phyloP scores from a whole-genome alignment of 2,113 vertebrate species.

The Poeciliopsis prolifica region DNA sequence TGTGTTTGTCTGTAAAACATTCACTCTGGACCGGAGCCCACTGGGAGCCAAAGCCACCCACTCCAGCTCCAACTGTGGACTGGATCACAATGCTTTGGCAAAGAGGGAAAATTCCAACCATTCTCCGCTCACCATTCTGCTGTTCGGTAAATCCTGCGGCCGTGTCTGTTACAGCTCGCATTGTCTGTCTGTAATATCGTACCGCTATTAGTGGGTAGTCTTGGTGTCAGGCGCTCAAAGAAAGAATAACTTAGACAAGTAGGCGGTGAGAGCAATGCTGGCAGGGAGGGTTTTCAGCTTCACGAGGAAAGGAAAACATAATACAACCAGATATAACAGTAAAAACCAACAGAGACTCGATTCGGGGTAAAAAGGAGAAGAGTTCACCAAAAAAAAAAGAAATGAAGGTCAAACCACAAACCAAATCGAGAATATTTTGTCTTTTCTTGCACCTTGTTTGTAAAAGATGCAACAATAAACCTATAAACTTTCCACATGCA shows the following conservation, averaged over 20 bases:
- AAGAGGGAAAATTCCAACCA: slow-evolving; percentile 37
- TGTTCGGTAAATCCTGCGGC: slow-evolving; percentile 17
- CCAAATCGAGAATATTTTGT: background rate
- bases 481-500: background rate
- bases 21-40: slow-evolving; percentile 49
- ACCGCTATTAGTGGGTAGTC: background rate
- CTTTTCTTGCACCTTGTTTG: background rate
- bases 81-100: slow-evolving; percentile 53
- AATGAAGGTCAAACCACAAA: background rate
- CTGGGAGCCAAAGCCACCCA: slow-evolving; percentile 61
- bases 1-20: slow-evolving; percentile 51
- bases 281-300: slow-evolving; percentile 16
- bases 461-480: background rate
- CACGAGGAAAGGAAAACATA: background rate
- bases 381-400: background rate
- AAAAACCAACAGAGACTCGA: background rate
- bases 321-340: background rate
- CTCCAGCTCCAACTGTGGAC: slow-evolving; percentile 46
- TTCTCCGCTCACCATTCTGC: slow-evolving; percentile 14
- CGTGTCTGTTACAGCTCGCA: background rate
- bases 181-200: slow-evolving; percentile 4
- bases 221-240: background rate
- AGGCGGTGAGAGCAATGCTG: slow-evolving; percentile 13
- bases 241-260: slow-evolving; percentile 1
- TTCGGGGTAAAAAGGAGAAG: background rate